These are phyloP conservation scores for Amblyteles armatorius DNA, from an alignment of 2,888 invertebrate genomes.

Conservation along the genomic window DNA sequence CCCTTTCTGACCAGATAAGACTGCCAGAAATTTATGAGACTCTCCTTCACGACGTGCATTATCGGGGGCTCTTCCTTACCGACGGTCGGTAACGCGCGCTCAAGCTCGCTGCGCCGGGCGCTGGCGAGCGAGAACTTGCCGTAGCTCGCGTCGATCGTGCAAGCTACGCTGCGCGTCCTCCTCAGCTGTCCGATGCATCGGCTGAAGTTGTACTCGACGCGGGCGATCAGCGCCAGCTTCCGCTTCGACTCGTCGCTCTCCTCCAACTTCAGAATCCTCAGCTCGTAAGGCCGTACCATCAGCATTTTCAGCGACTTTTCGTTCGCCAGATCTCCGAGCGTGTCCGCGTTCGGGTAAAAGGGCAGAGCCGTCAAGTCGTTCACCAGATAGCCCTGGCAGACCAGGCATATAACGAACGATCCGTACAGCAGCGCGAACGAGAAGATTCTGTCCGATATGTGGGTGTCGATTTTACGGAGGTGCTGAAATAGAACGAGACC, in stretches of 20 bases:
- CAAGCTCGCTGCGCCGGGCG: neutral
- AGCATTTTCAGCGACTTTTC: slow-evolving; percentile 39
- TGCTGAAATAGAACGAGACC: slow-evolving; percentile 60
- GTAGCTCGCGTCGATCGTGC: slow-evolving; percentile 59
- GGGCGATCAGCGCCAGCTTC: slow-evolving; percentile 20
- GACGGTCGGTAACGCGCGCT: neutral
- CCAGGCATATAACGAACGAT: slow-evolving; percentile 45
- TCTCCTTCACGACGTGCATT: slow-evolving; percentile 65
- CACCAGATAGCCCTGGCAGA: slow-evolving; percentile 63
- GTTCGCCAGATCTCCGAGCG: slow-evolving; percentile 58
- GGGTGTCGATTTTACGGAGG: slow-evolving; percentile 49
- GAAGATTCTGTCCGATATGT: slow-evolving; percentile 56
- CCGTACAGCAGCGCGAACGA: slow-evolving; percentile 56
- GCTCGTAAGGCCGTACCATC: slow-evolving; percentile 58
- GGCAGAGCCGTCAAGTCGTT: slow-evolving; percentile 59
- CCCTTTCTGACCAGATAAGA: slow-evolving; percentile 65
- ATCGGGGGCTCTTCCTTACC: neutral
- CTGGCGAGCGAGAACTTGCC: slow-evolving; percentile 44
- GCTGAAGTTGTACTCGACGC: slow-evolving; percentile 56
- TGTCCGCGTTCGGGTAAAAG: slow-evolving; percentile 60
- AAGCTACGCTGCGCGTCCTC: slow-evolving; percentile 54
- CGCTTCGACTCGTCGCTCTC: neutral
- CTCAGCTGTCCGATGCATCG: slow-evolving; percentile 49
- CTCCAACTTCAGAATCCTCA: slow-evolving; percentile 53
- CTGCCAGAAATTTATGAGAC: slow-evolving; percentile 63